Percentiles rank a stretch among this genome's conserved stretches.
Evolutionary conservation across 2,888 invertebrate genomes (phyloP).

Genomic region (Malthinus seriepunctatus): DNA sequence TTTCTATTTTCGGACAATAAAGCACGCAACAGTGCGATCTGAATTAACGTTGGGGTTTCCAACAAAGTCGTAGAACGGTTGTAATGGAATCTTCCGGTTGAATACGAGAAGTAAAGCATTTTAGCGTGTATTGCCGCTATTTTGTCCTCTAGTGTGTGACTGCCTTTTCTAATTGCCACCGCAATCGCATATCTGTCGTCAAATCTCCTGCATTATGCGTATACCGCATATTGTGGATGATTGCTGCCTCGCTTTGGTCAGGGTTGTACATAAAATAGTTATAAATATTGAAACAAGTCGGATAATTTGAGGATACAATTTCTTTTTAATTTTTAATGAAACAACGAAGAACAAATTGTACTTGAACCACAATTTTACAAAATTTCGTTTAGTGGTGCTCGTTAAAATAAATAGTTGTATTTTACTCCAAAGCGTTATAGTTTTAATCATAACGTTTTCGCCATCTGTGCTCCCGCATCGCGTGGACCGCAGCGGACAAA

Average conservation of each 20-base stretch:
- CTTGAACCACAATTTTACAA: too few species aligned
- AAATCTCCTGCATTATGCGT: conserved; percentile 20
- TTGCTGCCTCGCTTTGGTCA: conserved; percentile 7
- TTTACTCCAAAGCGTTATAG: neutral
- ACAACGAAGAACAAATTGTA: too few species aligned
- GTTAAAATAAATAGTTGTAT: neutral
- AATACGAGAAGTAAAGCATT: conserved; percentile 12
- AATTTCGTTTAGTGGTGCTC: too few species aligned
- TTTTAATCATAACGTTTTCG: neutral
- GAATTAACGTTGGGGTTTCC: conserved; percentile 18
- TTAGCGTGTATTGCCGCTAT: conserved; percentile 20
- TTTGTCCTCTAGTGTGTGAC: conserved; percentile 16
- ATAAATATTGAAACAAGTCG: neutral
- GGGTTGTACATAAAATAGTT: neutral
- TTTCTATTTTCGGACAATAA: conserved; percentile 20
- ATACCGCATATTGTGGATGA: conserved; percentile 14
- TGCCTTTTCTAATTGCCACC: conserved; percentile 27
- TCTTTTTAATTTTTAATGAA: too few species aligned
- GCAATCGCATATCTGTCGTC: conserved; percentile 23
- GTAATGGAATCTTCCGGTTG: conserved; percentile 20
- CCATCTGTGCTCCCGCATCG: conserved; percentile 34
- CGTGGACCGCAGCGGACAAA: conserved; percentile 27
- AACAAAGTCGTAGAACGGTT: conserved; percentile 10
- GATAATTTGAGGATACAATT: neutral
- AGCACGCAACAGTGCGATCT: conserved; percentile 16